Percentiles rank a stretch among this genome's conserved stretches.
These are phyloP conservation scores for Scolopax bukidnonensis DNA, from an alignment of 2,797 vertebrate genomes.

Conservation along the genomic window DNA sequence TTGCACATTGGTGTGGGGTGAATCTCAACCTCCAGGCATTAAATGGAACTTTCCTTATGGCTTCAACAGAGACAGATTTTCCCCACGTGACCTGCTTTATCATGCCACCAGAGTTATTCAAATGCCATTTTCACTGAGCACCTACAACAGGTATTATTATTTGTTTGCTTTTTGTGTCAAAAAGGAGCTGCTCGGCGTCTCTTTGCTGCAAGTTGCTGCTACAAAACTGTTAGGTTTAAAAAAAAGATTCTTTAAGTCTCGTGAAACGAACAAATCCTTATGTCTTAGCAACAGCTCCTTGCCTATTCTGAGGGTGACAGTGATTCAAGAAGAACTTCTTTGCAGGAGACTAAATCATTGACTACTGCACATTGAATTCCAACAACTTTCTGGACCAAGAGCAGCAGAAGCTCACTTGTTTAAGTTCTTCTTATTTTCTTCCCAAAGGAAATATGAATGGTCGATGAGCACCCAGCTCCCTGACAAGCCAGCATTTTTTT, in stretches of 20 bases:
- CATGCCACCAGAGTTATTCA: not conserved
- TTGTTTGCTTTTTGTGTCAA: not conserved
- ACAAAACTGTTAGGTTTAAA: not conserved
- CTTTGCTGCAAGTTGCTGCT: not conserved
- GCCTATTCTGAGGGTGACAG: not conserved
- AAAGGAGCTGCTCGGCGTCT: not conserved
- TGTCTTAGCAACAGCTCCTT: not conserved
- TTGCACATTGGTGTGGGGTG: fast-evolving
- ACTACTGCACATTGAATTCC: not conserved
- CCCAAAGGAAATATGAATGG: not conserved
- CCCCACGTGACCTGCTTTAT: not conserved
- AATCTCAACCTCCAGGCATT: not conserved
- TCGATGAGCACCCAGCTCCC: not conserved
- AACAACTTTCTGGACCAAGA: not conserved
- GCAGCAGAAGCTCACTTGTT: not conserved
- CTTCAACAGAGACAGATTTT: not conserved
- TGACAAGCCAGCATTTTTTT: not conserved
- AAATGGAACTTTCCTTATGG: not conserved
- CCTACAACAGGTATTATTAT: not conserved
- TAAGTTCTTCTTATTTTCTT: not conserved
- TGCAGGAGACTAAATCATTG: not conserved
- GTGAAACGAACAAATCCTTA: not conserved
- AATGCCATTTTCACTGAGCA: not conserved
- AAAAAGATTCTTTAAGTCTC: not conserved
- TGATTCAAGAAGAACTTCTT: not conserved